Evolutionary conservation across 2,113 vertebrate species (phyloP).

Genomic region (Eira barbara): DNA sequence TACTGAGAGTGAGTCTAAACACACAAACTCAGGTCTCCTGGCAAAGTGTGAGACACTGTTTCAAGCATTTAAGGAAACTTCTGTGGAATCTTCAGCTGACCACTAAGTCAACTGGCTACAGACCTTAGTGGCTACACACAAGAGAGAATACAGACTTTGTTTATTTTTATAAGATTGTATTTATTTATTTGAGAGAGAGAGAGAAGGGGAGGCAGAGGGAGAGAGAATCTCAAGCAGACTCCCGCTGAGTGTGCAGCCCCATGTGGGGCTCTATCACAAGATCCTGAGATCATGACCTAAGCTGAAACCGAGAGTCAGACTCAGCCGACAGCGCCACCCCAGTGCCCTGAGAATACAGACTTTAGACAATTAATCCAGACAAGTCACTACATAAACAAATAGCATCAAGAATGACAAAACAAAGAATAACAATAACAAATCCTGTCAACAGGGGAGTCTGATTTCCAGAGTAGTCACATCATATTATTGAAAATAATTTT

Average conservation of each 20-base stretch:
- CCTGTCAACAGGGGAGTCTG: neutral
- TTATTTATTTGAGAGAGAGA: neutral
- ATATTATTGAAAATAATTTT: neutral
- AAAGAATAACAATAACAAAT: neutral
- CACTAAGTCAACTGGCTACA: neutral
- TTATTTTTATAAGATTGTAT: neutral
- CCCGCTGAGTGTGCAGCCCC: neutral
- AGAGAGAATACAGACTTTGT: too few species aligned
- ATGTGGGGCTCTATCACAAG: neutral
- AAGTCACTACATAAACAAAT: neutral
- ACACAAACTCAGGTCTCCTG: neutral
- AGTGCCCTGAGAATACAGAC: neutral
- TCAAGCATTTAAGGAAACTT: neutral
- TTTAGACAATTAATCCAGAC: neutral
- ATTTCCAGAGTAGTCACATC: neutral
- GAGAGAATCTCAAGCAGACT: neutral
- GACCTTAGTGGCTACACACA: neutral
- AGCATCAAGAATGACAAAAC: neutral
- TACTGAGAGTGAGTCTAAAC: neutral
- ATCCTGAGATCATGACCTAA: neutral
- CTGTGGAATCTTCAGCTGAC: too few species aligned
- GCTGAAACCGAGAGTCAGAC: neutral
- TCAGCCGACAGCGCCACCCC: neutral
- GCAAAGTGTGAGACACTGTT: neutral
- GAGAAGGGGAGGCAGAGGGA: neutral